These are phyloP conservation scores for Lanius collurio DNA, from an alignment of 2,113 vertebrate species.

Conservation along the genomic window DNA sequence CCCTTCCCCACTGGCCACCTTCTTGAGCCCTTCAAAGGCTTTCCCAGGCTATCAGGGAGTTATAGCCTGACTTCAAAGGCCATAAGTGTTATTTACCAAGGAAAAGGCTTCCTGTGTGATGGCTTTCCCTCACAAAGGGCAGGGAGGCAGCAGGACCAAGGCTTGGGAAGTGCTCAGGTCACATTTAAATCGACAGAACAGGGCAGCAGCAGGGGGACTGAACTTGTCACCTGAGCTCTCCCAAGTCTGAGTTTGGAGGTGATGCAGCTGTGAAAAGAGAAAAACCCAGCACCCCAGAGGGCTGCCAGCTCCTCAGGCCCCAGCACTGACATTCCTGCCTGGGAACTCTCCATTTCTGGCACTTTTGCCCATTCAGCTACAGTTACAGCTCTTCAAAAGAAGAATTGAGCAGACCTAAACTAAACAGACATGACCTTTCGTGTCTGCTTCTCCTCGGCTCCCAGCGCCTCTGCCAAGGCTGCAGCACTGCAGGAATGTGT, in stretches of 20 bases:
- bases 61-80: conserved; percentile 13
- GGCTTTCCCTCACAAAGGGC: neutral
- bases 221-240: neutral
- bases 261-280: neutral
- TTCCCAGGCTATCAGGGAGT: neutral
- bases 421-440: neutral
- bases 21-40: conserved; percentile 38
- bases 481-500: conserved; percentile 26
- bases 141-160: neutral
- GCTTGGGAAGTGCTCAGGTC: rapidly evolving
- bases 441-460: neutral
- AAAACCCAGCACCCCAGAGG: rapidly evolving
- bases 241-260: neutral
- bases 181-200: neutral
- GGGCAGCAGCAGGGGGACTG: neutral
- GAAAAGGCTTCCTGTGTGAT: neutral
- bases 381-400: neutral
- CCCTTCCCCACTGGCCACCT: neutral
- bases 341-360: neutral
- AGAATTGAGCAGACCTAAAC: neutral
- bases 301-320: neutral
- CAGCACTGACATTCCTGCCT: neutral
- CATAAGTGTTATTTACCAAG: neutral
- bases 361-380: neutral
- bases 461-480: conserved; percentile 24